A percentile compares a stretch with the other conserved stretches of the same genome.
phyloP scores from a whole-genome alignment of 2,888 invertebrate species.

The Litoditis marina region DNA sequence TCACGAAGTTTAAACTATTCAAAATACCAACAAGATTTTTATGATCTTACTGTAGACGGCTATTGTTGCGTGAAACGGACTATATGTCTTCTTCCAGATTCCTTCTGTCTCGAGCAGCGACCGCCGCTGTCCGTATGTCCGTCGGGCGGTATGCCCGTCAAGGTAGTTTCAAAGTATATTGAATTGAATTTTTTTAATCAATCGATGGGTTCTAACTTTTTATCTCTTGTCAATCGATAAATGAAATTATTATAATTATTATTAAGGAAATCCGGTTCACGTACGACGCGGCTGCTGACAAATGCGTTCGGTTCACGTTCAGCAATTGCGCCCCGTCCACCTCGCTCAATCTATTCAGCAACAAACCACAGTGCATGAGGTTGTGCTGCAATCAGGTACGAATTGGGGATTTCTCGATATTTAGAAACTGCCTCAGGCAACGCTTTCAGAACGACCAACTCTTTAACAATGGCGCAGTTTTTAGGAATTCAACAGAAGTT shows the following conservation, averaged over 20 bases:
- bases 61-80: background rate
- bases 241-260: too few species aligned
- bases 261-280: constrained; percentile 43
- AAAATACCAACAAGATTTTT: too few species aligned
- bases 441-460: too few species aligned
- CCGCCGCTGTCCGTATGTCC: constrained; percentile 36
- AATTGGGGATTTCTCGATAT: background rate
- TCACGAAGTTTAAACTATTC: too few species aligned
- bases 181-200: too few species aligned
- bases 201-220: too few species aligned
- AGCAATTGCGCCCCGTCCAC: constrained; percentile 20
- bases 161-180: too few species aligned
- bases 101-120: constrained; percentile 34
- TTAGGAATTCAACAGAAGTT: too few species aligned
- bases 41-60: background rate
- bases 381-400: constrained; percentile 38
- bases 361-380: constrained; percentile 32
- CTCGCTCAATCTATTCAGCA: constrained; percentile 31
- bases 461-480: too few species aligned
- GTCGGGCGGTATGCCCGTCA: constrained; percentile 26
- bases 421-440: background rate
- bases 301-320: constrained; percentile 35
- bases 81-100: constrained; percentile 19
- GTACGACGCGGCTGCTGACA: constrained; percentile 35
- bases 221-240: too few species aligned